Evolutionary conservation across 2,113 vertebrate genomes (phyloP).

Genomic region (Panthera uncia): DNA sequence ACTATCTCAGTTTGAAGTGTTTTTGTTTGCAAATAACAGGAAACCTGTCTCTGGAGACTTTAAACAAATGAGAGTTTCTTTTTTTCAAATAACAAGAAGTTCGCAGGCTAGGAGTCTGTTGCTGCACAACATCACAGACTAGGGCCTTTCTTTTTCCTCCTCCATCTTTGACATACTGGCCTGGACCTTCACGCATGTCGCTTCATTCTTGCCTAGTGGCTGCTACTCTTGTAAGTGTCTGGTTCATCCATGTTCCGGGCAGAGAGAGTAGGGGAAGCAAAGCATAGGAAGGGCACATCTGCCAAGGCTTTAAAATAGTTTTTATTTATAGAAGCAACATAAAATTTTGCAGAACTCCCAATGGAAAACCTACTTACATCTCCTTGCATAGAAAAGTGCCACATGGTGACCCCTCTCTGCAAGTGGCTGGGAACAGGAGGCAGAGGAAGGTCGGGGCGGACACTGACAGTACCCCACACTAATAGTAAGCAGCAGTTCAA

Average conservation of each 20-base stretch:
- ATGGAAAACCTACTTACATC: not conserved
- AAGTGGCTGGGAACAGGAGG: not conserved
- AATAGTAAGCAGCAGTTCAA: not conserved
- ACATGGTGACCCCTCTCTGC: not conserved
- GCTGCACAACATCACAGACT: not conserved
- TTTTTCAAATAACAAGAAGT: not conserved
- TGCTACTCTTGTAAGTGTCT: not conserved
- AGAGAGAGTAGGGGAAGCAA: not conserved
- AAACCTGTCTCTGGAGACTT: not conserved
- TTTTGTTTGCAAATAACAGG: constrained; percentile 17
- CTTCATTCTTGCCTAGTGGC: not conserved
- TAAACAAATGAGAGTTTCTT: not conserved
- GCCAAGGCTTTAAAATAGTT: not conserved
- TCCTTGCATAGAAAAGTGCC: not conserved
- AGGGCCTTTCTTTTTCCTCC: not conserved
- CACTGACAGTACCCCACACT: fast-evolving
- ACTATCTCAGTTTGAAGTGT: not conserved
- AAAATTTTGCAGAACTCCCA: not conserved
- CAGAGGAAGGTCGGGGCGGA: not conserved
- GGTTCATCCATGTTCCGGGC: not conserved
- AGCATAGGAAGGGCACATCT: not conserved
- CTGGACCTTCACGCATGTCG: fast-evolving
- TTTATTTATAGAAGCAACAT: not conserved
- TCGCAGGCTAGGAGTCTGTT: not conserved
- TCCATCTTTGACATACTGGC: no score